phyloP scores from a whole-genome alignment of 2,797 vertebrate genomes.

The Eleutherodactylus coqui region DNA sequence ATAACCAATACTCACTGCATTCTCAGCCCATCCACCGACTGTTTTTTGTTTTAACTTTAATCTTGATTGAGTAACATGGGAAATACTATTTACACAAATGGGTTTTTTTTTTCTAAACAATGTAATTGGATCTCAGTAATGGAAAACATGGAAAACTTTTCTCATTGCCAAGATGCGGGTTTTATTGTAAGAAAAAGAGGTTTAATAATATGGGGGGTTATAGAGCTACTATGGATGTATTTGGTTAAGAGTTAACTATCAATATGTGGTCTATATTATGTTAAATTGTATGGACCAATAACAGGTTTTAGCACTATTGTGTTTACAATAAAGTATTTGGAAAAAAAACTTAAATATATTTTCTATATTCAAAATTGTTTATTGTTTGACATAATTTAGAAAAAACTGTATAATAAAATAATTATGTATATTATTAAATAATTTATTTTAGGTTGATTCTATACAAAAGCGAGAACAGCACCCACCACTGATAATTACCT shows the following conservation, averaged over 20 bases:
- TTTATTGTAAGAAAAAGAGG: no score
- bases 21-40: no score
- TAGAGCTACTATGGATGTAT: not conserved
- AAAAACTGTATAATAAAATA: not conserved
- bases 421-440: constrained; percentile 3
- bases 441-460: constrained; percentile 9
- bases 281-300: not conserved
- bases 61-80: no score
- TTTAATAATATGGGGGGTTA: not conserved
- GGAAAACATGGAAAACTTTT: not conserved
- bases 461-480: not conserved
- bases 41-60: no score
- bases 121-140: no score
- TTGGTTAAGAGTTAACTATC: not conserved
- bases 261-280: not conserved
- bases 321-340: not conserved
- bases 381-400: not conserved
- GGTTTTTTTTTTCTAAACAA: not conserved
- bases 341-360: not conserved
- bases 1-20: no score
- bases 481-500: not conserved
- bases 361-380: constrained; percentile 5
- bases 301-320: not conserved
- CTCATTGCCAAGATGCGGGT: not conserved
- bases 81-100: no score